Conservation (phyloP, 2,888 invertebrate genomes). For the Siphonodentalium dalli region DNA sequence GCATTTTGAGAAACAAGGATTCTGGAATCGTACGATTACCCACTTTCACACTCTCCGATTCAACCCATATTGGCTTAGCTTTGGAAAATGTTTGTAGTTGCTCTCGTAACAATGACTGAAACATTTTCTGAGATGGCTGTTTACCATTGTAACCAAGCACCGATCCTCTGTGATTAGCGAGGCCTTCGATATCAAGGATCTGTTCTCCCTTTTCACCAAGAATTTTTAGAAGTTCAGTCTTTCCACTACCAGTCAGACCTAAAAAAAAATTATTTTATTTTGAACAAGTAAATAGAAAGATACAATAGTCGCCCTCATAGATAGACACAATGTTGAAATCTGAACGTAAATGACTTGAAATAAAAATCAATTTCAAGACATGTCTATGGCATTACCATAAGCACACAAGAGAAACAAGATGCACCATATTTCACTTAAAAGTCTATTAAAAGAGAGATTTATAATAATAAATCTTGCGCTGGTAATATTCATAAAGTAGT, state of each 20-base stretch:
- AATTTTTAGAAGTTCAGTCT: constrained; percentile 35
- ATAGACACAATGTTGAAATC: too few species aligned
- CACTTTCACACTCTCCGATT: constrained; percentile 45
- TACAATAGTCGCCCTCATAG: too few species aligned
- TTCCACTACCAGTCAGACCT: constrained; percentile 46
- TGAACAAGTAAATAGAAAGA: too few species aligned
- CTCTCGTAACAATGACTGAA: constrained; percentile 30
- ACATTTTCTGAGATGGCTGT: constrained; percentile 42
- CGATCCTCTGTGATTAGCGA: constrained; percentile 46
- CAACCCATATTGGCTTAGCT: constrained; percentile 37
- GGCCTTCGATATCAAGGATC: constrained; percentile 40
- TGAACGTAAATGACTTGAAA: too few species aligned
- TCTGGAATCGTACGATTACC: constrained; percentile 33
- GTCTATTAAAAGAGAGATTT: too few species aligned
- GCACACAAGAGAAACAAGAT: too few species aligned
- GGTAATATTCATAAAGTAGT: too few species aligned
- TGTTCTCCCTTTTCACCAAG: constrained; percentile 36
- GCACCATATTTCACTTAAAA: too few species aligned
- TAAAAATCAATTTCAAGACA: too few species aligned
- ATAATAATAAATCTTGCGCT: too few species aligned
- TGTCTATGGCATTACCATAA: too few species aligned
- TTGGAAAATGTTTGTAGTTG: constrained; percentile 26
- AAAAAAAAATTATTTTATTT: constrained; percentile 10
- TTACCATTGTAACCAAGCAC: constrained; percentile 39
- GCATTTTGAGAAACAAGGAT: constrained; percentile 29